Conservation (phyloP, 2,113 vertebrate species). For the Psilopsiagon aymara region DNA sequence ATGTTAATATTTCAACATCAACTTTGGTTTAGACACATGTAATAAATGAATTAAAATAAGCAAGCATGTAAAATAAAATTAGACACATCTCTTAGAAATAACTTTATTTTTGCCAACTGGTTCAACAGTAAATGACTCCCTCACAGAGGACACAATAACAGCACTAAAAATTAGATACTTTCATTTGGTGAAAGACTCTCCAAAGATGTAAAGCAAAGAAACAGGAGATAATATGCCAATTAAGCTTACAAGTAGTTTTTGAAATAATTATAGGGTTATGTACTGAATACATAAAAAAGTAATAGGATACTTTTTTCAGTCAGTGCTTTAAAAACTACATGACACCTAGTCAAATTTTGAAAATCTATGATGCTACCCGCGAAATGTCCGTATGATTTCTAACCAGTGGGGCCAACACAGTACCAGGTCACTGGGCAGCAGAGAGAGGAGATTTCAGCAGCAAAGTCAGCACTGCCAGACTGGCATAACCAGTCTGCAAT, state of each 20-base stretch:
- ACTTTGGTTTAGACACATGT: background rate
- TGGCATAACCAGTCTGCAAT: background rate
- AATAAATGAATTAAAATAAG: background rate
- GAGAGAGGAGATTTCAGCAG: background rate
- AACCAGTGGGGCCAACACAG: background rate
- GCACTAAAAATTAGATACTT: background rate
- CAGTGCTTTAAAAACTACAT: background rate
- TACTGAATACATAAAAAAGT: background rate
- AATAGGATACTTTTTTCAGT: background rate
- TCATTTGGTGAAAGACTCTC: background rate
- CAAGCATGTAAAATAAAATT: background rate
- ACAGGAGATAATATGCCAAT: slow-evolving; percentile 11
- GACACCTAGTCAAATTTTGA: background rate
- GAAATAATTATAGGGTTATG: background rate
- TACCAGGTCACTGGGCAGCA: background rate
- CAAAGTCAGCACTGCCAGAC: background rate
- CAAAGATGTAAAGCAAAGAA: background rate
- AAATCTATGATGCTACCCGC: background rate
- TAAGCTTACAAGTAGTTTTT: slow-evolving; percentile 10
- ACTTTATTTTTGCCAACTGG: background rate
- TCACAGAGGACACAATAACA: background rate
- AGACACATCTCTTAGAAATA: background rate
- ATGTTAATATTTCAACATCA: background rate
- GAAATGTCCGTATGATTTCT: background rate
- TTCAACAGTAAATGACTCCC: background rate